Evolutionary conservation across 2,888 invertebrate species (phyloP).

Genomic region (Drosophila nigricruria): DNA sequence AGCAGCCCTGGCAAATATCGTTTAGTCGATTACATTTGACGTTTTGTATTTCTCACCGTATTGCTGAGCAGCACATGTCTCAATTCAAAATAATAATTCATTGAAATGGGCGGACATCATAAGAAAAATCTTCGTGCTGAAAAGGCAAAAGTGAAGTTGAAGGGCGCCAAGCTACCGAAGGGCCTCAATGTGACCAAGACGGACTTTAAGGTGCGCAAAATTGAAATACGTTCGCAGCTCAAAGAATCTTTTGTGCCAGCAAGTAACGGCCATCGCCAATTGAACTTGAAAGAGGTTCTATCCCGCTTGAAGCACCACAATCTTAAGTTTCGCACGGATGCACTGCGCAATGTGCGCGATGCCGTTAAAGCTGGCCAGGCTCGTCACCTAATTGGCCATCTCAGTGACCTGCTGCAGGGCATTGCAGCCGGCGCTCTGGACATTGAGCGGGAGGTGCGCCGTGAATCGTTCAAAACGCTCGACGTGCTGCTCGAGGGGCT

Average conservation of each 20-base stretch:
- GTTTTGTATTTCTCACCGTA: not conserved
- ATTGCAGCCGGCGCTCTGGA: conserved; percentile 90
- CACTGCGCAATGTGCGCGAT: conserved; percentile 81
- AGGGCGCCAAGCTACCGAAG: conserved; percentile 92
- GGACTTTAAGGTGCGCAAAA: conserved; percentile 94
- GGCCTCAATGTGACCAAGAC: conserved; percentile 96
- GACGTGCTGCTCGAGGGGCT: conserved; percentile 79
- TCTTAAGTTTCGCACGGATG: conserved; percentile 82
- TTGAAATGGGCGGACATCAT: conserved; percentile 86
- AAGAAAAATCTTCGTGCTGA: conserved; percentile 93
- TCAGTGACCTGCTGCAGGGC: conserved; percentile 89
- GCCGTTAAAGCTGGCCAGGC: conserved; percentile 85
- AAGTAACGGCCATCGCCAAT: conserved; percentile 50
- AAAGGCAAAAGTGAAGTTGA: conserved; percentile 95
- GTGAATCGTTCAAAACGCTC: conserved; percentile 86
- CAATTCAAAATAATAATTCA: conserved; percentile 6
- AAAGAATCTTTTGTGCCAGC: conserved; percentile 45
- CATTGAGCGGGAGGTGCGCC: conserved; percentile 88
- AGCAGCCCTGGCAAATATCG: conserved; percentile 10
- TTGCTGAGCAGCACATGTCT: conserved; percentile 37
- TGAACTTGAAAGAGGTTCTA: conserved; percentile 83
- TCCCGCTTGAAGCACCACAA: conserved; percentile 86
- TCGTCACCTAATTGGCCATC: conserved; percentile 86
- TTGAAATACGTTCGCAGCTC: conserved; percentile 91
- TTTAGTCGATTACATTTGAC: not conserved